Conservation (phyloP, 1,140 invertebrate species). For the Aleiodes sp. region DNA sequence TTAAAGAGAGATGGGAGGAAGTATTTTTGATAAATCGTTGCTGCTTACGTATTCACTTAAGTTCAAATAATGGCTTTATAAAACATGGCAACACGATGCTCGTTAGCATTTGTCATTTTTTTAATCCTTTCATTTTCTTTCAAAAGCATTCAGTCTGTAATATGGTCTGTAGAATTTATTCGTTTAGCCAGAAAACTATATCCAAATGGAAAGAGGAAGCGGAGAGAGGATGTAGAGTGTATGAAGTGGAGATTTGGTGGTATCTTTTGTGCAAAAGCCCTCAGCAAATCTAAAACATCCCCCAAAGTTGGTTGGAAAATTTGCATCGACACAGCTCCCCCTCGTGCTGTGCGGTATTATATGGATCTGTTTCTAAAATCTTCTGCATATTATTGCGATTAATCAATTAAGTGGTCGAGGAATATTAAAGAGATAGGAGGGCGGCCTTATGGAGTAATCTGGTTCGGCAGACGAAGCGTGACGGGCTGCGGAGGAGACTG, state of each 20-base stretch:
- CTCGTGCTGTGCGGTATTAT: not conserved
- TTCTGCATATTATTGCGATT: slow-evolving; percentile 35
- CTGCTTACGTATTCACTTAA: slow-evolving; percentile 55
- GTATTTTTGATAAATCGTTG: slow-evolving; percentile 55
- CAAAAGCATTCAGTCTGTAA: not conserved
- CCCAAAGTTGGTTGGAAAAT: not conserved
- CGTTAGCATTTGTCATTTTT: slow-evolving; percentile 53
- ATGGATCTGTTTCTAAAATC: not conserved
- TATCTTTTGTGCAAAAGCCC: not conserved
- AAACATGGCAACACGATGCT: slow-evolving; percentile 49
- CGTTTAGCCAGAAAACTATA: slow-evolving; percentile 18
- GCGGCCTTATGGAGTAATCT: slow-evolving; percentile 29
- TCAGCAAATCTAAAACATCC: not conserved
- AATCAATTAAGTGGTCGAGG: slow-evolving; percentile 27
- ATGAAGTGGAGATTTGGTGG: not conserved
- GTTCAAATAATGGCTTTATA: slow-evolving; percentile 57
- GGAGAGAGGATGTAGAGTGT: not conserved
- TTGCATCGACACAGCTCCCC: not conserved
- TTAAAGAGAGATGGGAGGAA: slow-evolving; percentile 1
- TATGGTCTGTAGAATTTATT: slow-evolving; percentile 23
- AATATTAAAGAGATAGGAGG: slow-evolving; percentile 1
- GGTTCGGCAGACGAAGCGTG: slow-evolving; percentile 35
- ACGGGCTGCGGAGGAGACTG: too few species aligned
- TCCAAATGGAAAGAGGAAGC: not conserved
- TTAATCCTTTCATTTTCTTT: not conserved